phyloP scores from a whole-genome alignment of 2,797 vertebrate species.

The Malacoctenus gilli region DNA sequence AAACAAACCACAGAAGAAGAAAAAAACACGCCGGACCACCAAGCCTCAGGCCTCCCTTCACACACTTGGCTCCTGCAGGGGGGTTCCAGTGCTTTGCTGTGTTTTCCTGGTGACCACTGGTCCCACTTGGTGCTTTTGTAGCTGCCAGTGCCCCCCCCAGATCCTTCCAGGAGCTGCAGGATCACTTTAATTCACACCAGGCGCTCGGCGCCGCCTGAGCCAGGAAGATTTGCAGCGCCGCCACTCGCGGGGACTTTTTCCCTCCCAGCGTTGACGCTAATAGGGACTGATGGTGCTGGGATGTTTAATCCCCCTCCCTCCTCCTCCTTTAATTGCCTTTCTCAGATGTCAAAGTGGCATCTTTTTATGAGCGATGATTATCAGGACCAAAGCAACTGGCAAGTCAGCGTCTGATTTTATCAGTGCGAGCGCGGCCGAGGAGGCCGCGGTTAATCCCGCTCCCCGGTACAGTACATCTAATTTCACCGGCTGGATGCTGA shows the following conservation, averaged over 20 bases:
- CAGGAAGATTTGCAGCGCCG: conserved; percentile 48
- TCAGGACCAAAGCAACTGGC: conserved; percentile 40
- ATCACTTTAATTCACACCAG: conserved; percentile 43
- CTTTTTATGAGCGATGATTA: conserved; percentile 44
- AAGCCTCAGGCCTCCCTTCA: conserved; percentile 5
- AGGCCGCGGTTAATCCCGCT: conserved; percentile 33
- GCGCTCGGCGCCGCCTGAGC: neutral
- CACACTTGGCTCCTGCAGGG: neutral
- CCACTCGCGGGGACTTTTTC: conserved; percentile 7
- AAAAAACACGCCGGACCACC: too few species aligned
- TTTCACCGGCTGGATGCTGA: conserved; percentile 31
- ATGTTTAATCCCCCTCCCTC: conserved; percentile 47
- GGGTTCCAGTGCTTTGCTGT: neutral
- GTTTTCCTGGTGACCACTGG: neutral
- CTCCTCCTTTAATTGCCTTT: conserved; percentile 42
- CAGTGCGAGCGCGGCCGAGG: neutral
- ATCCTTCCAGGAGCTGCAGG: neutral
- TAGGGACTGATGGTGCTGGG: conserved; percentile 34
- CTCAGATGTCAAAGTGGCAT: conserved; percentile 53
- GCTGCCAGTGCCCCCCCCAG: neutral
- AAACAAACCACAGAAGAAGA: too few species aligned
- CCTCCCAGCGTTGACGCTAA: conserved; percentile 31
- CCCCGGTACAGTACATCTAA: conserved; percentile 25
- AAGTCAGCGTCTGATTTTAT: conserved; percentile 33
- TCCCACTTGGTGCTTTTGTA: conserved; percentile 5